A percentile compares a stretch with the other conserved stretches of the same genome.
These are phyloP conservation scores for Sylvietta virens DNA, from an alignment of 2,113 vertebrate genomes.

Conservation along the genomic window DNA sequence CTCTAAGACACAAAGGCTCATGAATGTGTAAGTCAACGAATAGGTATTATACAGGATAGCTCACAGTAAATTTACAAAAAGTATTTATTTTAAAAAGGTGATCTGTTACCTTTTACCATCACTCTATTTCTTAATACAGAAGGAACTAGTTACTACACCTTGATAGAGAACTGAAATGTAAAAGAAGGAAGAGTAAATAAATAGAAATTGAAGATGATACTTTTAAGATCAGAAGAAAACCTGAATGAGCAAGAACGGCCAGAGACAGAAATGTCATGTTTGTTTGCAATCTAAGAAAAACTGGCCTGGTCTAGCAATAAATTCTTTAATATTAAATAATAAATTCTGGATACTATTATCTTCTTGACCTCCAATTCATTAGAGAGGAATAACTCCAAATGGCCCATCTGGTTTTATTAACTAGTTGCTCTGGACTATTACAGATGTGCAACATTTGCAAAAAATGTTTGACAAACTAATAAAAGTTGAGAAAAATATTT, in stretches of 20 bases:
- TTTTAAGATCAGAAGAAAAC: background rate
- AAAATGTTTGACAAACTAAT: background rate
- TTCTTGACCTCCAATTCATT: background rate
- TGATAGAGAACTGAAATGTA: background rate
- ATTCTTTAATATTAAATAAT: background rate
- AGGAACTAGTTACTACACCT: background rate
- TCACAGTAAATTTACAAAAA: background rate
- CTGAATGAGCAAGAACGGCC: background rate
- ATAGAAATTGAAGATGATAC: background rate
- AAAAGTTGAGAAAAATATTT: background rate
- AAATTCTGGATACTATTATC: background rate
- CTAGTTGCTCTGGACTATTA: background rate
- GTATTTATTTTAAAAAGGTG: background rate
- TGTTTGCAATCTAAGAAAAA: background rate
- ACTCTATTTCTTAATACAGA: background rate
- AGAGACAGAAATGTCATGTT: background rate
- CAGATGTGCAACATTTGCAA: background rate
- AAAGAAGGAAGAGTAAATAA: background rate
- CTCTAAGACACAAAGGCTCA: background rate
- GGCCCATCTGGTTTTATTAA: constrained; percentile 5
- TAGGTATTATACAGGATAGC: background rate
- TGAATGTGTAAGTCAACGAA: background rate
- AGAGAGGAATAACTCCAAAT: background rate
- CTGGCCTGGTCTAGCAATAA: background rate
- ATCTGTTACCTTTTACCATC: background rate